Evolutionary conservation across 2,113 vertebrate species (phyloP), one percentile per base, ranked within the genome.

Genomic region (Paraplagusia blochii): DNA sequence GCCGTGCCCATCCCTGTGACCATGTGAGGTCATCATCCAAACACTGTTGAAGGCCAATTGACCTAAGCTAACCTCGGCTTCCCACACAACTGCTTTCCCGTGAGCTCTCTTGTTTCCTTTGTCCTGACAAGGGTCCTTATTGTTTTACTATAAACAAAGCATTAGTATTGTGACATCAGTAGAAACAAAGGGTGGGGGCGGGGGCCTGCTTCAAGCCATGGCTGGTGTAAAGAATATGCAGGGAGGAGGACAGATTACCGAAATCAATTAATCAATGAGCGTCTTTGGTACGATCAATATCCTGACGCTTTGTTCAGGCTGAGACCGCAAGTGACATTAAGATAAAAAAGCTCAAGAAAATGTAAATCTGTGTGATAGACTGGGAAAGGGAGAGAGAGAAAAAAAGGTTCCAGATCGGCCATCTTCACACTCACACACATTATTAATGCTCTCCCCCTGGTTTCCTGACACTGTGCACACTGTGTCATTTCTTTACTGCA

Each of bases 401-500:
- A 63, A 51, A 16, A 9, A 2, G 22, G 22, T 6, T 29, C 3
- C 22, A 29, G 22, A 29, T n/a, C 22, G 22, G 6, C 22, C 22
- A 19, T 36, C 44, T 51, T 12, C 47, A 49, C 34, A 6, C 56
- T 83, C 50, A n/a, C n/a, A n/a, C n/a, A n/a, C 40, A 74, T 80
- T 79, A 76, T 80, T 82, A 74, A 79, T 79, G 66, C 66, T 53
- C 63, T 46, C 84, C 60, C 56, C 54, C 53, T 53, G 77, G 53
- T 49, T 74, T 67, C 47, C 44, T 68, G 70, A 81, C 77, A 72
- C 48, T 16, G 55, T 70, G 54, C 77, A 63, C 72, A 63, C 72
- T 75, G 63, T 72, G 73, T 80, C 79, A 66, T 79, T 74, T 74
- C 69, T 82, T 81, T 59, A 79, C 52, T 68, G 72, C 80, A 68